Percentiles rank a stretch among this genome's conserved stretches.
Evolutionary conservation across 1,140 invertebrate genomes (phyloP).

Genomic region (Trachelipus rathkii): DNA sequence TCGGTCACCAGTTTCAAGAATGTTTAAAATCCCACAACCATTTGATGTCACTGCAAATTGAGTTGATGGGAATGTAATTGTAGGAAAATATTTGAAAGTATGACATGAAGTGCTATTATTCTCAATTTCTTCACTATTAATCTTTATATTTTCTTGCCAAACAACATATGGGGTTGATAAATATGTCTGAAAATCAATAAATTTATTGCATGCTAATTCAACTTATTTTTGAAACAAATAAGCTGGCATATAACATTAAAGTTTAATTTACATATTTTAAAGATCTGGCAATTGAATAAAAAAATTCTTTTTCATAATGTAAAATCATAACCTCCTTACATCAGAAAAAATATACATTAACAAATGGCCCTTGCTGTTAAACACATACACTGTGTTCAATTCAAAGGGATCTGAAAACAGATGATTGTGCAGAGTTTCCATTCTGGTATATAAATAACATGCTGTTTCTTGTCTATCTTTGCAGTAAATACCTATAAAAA

Average conservation of each 20-base stretch:
- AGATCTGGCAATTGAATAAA: too few relatives aligned
- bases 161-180: slow-evolving; percentile 1
- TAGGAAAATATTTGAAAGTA: background rate
- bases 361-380: slow-evolving; percentile 1
- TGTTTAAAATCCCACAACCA: background rate
- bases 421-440: background rate
- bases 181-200: background rate
- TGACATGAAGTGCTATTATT: background rate
- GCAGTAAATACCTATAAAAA: background rate
- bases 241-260: too few relatives aligned
- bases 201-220: too few relatives aligned
- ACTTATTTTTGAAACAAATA: too few relatives aligned
- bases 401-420: background rate
- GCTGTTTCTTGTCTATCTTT: background rate
- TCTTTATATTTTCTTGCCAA: background rate
- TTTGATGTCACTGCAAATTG: background rate
- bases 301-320: too few relatives aligned
- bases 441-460: background rate
- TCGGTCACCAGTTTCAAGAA: background rate
- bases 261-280: too few relatives aligned
- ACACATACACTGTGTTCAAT: background rate
- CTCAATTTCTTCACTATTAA: background rate
- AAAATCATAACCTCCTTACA: background rate
- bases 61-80: background rate
- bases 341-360: background rate